phyloP scores from a whole-genome alignment of 2,113 vertebrate species.

The Hyperopisus bebe region DNA sequence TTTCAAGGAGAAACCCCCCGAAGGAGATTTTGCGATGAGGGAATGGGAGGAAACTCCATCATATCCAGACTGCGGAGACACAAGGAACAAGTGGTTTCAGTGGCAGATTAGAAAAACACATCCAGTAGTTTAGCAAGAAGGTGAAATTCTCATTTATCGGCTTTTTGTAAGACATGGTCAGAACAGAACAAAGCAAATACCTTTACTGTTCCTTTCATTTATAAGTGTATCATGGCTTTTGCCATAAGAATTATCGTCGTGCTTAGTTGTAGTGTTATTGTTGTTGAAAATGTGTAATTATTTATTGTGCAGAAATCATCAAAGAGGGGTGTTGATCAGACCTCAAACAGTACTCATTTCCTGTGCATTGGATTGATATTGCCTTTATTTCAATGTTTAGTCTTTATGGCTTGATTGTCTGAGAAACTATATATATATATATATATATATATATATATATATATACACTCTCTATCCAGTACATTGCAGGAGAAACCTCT shows the following conservation, averaged over 20 bases:
- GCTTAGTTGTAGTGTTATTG: constrained; percentile 8
- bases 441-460: background rate
- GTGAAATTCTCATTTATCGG: background rate
- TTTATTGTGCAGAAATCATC: background rate
- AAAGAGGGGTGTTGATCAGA: background rate
- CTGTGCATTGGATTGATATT: constrained; percentile 11
- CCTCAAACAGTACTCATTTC: background rate
- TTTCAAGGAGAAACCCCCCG: background rate
- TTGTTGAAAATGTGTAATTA: constrained; percentile 3
- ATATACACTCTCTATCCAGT: background rate
- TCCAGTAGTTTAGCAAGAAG: background rate
- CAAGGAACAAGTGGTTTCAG: background rate
- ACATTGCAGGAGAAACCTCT: background rate
- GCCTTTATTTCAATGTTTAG: background rate
- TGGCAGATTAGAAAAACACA: background rate
- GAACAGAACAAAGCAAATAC: constrained; percentile 14
- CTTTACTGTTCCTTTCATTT: constrained; percentile 8
- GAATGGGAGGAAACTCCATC: background rate
- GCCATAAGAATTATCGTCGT: background rate
- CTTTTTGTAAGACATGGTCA: background rate
- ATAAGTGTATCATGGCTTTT: background rate
- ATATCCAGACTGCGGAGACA: background rate
- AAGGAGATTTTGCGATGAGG: background rate
- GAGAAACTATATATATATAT: background rate
- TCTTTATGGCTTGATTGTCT: background rate